Base-by-base conservation (phyloP, 2,888 invertebrate species). In the Drosophila birchii region DNA sequence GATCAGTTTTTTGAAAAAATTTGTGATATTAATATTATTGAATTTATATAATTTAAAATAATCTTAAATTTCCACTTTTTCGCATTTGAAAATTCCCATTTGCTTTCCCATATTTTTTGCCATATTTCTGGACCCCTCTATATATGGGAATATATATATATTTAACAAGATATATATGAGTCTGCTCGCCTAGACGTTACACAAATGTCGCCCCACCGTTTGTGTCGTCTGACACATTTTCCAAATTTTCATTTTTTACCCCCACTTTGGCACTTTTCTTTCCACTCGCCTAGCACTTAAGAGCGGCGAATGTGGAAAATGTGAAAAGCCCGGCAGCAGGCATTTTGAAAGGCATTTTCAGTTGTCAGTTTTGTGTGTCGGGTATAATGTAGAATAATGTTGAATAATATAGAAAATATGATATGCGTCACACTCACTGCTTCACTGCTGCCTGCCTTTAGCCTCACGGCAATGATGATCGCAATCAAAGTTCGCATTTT, bases 401-500 rank as follows among this genome's bases (percentile, higher is more conserved):
- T 43, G 36, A 29, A 63, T 63, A 49, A 26, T 59, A 47, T 47
- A 47, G 12, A 47, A 32, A 23, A 43, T 55, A 41, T 23, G 45
- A 14, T 45, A 39, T 44, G 41, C 38, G 44, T 55, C 47, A 68
- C 56, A 32, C 34, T 32, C 23, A 23, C 23, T 4, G 45, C 63
- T 29, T 11, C 8, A n/a, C 47, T 47, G 26, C 26, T 26, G 26
- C 26, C 26, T 26, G 26, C 26, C 26, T 26, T 26, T 11, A n/a
- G 47, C 29, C 9, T n/a, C 41, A 16, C 39, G 18, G n/a, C 29
- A 29, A 29, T 18, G 68, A 68, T 68, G 68, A 68, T 68, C 69
- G 54, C 72, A 81, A 77, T 84, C 68, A 72, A 68, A 72, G 62
- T 72, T 79, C 71, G 64, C 79, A 80, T 71, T 32, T 51, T 34